Evolutionary conservation across 2,888 invertebrate species (phyloP), one percentile per base, ranked within the genome.

Genomic region (Harpalus rubripes): DNA sequence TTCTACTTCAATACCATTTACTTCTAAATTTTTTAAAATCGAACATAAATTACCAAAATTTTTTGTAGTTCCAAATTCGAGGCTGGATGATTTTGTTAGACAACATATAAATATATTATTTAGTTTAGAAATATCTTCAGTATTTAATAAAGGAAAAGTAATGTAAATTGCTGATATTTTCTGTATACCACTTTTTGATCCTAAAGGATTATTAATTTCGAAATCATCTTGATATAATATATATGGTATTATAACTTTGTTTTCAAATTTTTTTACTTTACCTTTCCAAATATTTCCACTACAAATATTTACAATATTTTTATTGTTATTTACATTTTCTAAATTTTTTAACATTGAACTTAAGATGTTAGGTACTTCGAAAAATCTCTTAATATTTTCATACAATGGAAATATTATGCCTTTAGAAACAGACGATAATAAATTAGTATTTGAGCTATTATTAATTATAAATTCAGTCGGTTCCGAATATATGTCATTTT

Each of bases 171-270:
- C 81, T 22, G 76, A 76, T 52, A 82, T 8, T 65, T 78, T 85
- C 15, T 85, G 65, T 58, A n/a, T 68, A 8, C 15, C 10, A 63
- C 44, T 74, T 65, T 79, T 65, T 63, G 32, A 74, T n/a, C 39
- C 63, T 56, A 41, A 86, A 84, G 86, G 82, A 85, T 41, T 81
- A n/a, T n/a, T n/a, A n/a, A n/a, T n/a, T n/a, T n/a, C n/a, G n/a
- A n/a, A n/a, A n/a, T n/a, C n/a, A n/a, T 84, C 26, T 86, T 63
- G 86, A 76, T 87, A 86, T 8, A 86, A 87, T 86, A 85, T 87
- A 63, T 39, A 68, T 15, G 65, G 65, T 32, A 65, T 65, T 16
- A 65, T n/a, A 32, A 65, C 6, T 32, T 32, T 22, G n/a, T 65
- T 18, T 10, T 12, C 7, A 32, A 32, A 32, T 18, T 65, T 22